phyloP scores from a whole-genome alignment of 2,888 invertebrate species.

The Dromius quadrimaculatus region DNA sequence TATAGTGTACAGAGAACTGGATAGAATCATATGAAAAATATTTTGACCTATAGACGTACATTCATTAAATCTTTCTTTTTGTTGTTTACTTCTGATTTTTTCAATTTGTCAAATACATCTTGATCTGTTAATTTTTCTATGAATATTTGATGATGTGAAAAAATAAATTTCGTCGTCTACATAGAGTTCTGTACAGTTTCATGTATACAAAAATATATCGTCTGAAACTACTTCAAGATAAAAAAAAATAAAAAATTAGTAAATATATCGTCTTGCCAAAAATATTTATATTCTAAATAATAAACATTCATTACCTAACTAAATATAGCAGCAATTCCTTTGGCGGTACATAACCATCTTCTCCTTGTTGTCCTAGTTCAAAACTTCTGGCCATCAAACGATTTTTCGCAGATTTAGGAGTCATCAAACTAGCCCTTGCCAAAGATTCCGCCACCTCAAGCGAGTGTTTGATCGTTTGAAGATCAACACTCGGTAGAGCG shows the following conservation, averaged over 20 bases:
- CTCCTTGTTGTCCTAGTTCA: conserved; percentile 68
- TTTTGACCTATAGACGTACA: too few relatives aligned
- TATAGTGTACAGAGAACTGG: too few relatives aligned
- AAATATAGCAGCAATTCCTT: conserved; percentile 74
- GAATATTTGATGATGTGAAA: too few relatives aligned
- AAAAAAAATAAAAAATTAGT: too few relatives aligned
- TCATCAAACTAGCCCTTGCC: conserved; percentile 71
- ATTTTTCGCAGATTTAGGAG: conserved; percentile 70
- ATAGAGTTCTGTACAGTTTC: too few relatives aligned
- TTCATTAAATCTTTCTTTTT: too few relatives aligned
- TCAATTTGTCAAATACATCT: too few relatives aligned
- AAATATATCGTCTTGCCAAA: neutral
- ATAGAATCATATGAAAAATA: too few relatives aligned
- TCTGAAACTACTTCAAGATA: too few relatives aligned
- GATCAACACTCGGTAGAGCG: neutral
- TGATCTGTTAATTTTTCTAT: too few relatives aligned
- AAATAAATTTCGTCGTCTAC: too few relatives aligned
- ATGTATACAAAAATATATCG: neutral
- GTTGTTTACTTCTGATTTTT: too few relatives aligned
- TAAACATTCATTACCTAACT: conserved; percentile 69
- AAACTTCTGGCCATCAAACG: conserved; percentile 70
- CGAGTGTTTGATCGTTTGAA: conserved; percentile 65
- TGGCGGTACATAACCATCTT: conserved; percentile 71
- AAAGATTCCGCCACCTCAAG: conserved; percentile 71
- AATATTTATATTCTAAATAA: neutral